Conservation (phyloP, 2,113 vertebrate genomes). For the Euleptes europaea region DNA sequence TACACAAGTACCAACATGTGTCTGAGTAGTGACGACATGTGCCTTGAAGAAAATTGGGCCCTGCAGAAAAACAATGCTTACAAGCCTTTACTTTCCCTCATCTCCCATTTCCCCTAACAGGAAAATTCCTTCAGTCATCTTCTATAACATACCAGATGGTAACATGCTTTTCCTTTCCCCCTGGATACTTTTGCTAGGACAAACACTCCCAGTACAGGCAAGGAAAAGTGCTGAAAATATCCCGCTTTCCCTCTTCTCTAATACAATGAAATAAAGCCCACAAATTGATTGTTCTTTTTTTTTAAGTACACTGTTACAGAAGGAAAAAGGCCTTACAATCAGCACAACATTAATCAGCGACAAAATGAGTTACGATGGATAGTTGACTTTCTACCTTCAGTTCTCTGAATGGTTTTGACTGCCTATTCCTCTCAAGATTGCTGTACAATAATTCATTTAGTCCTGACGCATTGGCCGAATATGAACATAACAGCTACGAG, state of each 20-base stretch:
- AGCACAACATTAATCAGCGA: background rate
- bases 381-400: background rate
- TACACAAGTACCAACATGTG: background rate
- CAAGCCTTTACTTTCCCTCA: background rate
- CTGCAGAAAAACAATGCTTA: background rate
- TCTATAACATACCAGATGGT: background rate
- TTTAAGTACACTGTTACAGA: background rate
- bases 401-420: background rate
- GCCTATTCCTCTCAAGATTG: conserved; percentile 6
- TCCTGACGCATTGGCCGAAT: background rate
- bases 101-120: background rate
- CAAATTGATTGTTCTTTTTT: background rate
- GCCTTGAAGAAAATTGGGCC: background rate
- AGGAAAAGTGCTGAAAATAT: background rate
- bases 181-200: background rate
- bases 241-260: background rate
- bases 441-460: conserved; percentile 13
- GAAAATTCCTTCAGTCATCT: background rate
- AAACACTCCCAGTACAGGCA: background rate
- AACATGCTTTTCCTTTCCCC: background rate
- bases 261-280: background rate
- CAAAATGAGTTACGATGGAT: background rate
- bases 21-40: background rate
- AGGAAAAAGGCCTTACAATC: background rate
- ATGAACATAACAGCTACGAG: background rate